Evolutionary conservation across 2,888 invertebrate species (phyloP).

Genomic region (Carabus problematicus): DNA sequence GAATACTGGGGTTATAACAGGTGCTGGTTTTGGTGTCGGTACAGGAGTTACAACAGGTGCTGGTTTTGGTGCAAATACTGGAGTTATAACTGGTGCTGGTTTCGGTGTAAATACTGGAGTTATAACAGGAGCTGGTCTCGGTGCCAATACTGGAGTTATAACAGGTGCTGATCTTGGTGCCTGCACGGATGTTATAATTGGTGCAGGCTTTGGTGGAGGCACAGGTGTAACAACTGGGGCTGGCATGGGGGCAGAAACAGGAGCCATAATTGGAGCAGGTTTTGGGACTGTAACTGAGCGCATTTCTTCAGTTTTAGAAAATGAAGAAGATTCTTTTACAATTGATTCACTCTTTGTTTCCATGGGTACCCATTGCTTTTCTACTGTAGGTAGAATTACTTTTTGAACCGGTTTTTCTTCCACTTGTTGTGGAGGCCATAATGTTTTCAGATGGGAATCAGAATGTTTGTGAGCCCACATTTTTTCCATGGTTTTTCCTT

Average conservation of each 20-base stretch:
- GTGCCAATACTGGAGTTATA: constrained; percentile 19
- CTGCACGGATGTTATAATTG: neutral
- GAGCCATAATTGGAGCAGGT: neutral
- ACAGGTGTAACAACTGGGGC: neutral
- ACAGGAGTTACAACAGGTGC: neutral
- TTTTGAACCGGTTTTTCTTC: constrained; percentile 49
- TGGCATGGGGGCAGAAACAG: neutral
- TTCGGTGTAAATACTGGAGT: constrained; percentile 12
- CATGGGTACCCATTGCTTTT: constrained; percentile 56
- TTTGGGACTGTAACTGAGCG: constrained; percentile 29
- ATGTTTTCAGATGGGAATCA: constrained; percentile 59
- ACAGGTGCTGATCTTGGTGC: constrained; percentile 26
- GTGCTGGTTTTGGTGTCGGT: constrained; percentile 4
- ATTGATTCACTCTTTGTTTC: constrained; percentile 48
- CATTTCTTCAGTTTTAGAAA: constrained; percentile 23
- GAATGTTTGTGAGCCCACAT: constrained; percentile 63
- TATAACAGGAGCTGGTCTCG: constrained; percentile 13
- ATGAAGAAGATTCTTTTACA: constrained; percentile 47
- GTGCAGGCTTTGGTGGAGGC: neutral
- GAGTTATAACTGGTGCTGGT: constrained; percentile 40
- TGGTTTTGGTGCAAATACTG: constrained; percentile 15
- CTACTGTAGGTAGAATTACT: constrained; percentile 48
- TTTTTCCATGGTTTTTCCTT: constrained; percentile 65
- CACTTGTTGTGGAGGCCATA: constrained; percentile 61
- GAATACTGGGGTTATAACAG: neutral